A percentile compares a stretch with the other conserved stretches of the same genome.
These are phyloP conservation scores for Sula dactylatra DNA, from an alignment of 2,113 vertebrate species.

Conservation along the genomic window DNA sequence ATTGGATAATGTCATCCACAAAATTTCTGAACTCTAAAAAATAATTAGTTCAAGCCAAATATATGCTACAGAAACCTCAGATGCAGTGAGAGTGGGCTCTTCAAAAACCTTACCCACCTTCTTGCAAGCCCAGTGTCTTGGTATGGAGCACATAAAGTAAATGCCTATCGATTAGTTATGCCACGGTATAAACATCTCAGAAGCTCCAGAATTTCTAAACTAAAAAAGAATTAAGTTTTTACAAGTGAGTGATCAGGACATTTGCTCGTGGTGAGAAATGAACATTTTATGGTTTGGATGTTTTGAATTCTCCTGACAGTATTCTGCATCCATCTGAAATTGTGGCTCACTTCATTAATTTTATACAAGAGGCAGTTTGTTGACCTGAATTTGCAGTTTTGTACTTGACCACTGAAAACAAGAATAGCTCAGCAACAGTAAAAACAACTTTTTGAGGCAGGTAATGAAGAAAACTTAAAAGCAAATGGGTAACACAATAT, in stretches of 20 bases:
- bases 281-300: constrained; percentile 78
- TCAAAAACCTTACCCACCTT: constrained; percentile 77
- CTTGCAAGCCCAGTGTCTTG: constrained; percentile 74
- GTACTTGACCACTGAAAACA: constrained; percentile 77
- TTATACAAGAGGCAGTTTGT: constrained; percentile 55
- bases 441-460: constrained; percentile 71
- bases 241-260: constrained; percentile 65
- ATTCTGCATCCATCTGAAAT: constrained; percentile 72
- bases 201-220: constrained; percentile 76
- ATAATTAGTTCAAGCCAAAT: constrained; percentile 73
- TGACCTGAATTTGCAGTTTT: constrained; percentile 65
- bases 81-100: constrained; percentile 72
- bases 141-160: constrained; percentile 80
- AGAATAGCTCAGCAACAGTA: constrained; percentile 74
- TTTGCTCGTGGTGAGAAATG: constrained; percentile 75
- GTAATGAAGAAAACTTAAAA: constrained; percentile 69
- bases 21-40: constrained; percentile 79
- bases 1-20: constrained; percentile 73
- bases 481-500: constrained; percentile 72
- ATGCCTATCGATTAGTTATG: constrained; percentile 79
- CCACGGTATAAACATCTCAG: constrained; percentile 81
- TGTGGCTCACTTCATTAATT: constrained; percentile 67
- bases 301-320: constrained; percentile 70
- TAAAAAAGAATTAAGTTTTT: constrained; percentile 69
- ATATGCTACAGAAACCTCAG: constrained; percentile 78